Percentiles rank a stretch among this genome's conserved stretches.
These are phyloP conservation scores for Mobula birostris DNA, from an alignment of 2,113 vertebrate genomes.

Conservation along the genomic window DNA sequence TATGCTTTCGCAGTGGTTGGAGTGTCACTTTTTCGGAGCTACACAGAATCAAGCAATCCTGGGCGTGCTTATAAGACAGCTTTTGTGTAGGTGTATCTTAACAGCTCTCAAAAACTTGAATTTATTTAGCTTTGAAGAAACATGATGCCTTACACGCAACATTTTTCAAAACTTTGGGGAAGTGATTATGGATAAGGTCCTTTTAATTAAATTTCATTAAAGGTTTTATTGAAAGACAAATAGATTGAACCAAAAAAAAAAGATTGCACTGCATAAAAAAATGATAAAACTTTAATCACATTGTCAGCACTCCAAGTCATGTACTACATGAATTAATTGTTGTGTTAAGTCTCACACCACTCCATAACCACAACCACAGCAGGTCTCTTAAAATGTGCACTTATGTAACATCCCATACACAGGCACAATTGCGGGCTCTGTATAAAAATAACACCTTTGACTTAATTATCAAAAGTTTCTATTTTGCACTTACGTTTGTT, in stretches of 20 bases:
- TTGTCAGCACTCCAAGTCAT: not conserved
- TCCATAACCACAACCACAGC: not conserved
- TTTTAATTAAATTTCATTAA: not conserved
- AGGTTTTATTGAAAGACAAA: not conserved
- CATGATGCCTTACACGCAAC: no score
- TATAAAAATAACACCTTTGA: not conserved
- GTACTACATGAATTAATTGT: not conserved
- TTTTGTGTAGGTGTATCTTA: not conserved
- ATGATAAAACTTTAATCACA: no score
- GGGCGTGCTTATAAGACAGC: not conserved
- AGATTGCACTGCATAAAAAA: not conserved
- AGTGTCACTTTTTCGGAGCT: slow-evolving; percentile 51
- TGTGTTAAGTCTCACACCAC: not conserved
- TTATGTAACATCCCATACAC: not conserved
- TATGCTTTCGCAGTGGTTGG: slow-evolving; percentile 52
- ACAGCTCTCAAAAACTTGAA: not conserved
- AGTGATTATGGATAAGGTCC: no score
- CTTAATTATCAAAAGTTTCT: not conserved
- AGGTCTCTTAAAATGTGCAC: not conserved
- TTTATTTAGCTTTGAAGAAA: not conserved
- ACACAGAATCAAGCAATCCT: slow-evolving; percentile 43
- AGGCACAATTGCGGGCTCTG: not conserved
- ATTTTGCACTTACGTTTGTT: not conserved
- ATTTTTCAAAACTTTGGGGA: not conserved
- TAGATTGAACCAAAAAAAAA: not conserved